A percentile compares a stretch with the other conserved stretches of the same genome.
phyloP scores from a whole-genome alignment of 2,888 invertebrate species.

The Idaea aversata region DNA sequence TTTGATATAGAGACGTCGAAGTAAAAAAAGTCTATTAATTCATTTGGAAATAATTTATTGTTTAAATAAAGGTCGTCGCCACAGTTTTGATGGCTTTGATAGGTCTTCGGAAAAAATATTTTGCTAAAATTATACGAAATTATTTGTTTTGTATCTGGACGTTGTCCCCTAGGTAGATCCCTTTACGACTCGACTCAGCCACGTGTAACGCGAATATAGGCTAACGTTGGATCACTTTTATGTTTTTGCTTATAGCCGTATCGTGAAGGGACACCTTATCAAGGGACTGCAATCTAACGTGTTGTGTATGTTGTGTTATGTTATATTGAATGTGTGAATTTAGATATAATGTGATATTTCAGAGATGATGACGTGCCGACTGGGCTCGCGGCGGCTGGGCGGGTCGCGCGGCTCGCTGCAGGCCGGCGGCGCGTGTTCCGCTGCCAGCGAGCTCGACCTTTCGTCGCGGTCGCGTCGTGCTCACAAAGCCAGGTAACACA shows the following conservation, averaged over 20 bases:
- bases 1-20: slow-evolving; percentile 29
- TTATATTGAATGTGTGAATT: background rate
- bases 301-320: too few species aligned
- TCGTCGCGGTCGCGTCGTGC: slow-evolving; percentile 85
- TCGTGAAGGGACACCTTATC: background rate
- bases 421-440: slow-evolving; percentile 81
- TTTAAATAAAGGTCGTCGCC: background rate
- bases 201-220: background rate
- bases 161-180: background rate
- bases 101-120: background rate
- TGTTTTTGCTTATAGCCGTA: background rate
- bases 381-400: slow-evolving; percentile 84
- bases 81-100: background rate
- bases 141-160: background rate
- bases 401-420: slow-evolving; percentile 78
- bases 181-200: background rate
- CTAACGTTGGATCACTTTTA: background rate
- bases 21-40: slow-evolving; percentile 4
- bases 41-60: slow-evolving; percentile 4
- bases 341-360: slow-evolving; percentile 18
- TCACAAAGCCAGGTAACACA: slow-evolving; percentile 74
- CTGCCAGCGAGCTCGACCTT: slow-evolving; percentile 88
- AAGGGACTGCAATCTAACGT: background rate
- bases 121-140: background rate
- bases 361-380: slow-evolving; percentile 90